Percentiles rank a stretch among this genome's conserved stretches.
phyloP scores from a whole-genome alignment of 2,113 vertebrate genomes.

The Phoenicopterus ruber region DNA sequence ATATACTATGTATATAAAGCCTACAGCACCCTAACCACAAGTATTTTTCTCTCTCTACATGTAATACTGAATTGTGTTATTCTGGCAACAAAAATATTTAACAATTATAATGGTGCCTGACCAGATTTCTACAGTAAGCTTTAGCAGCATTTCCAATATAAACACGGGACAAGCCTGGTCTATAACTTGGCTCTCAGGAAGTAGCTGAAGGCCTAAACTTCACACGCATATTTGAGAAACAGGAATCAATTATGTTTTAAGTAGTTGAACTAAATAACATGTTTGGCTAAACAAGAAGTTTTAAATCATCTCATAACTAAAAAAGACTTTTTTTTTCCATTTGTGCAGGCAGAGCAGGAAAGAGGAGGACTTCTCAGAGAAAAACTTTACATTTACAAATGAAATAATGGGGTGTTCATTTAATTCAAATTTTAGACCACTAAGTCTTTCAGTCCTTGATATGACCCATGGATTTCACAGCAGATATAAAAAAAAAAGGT shows the following conservation, averaged over 20 bases:
- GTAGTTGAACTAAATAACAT: neutral
- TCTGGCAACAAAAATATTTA: neutral
- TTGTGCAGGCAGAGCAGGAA: neutral
- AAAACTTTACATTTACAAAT: neutral
- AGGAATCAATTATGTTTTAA: neutral
- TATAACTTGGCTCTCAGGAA: neutral
- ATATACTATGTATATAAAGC: neutral
- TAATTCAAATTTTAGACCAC: neutral
- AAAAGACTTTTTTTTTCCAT: neutral
- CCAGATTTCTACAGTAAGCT: neutral
- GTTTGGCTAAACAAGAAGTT: neutral
- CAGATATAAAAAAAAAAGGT: neutral
- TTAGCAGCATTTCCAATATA: neutral
- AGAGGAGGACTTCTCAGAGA: neutral
- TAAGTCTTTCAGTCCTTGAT: neutral
- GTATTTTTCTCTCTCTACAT: neutral
- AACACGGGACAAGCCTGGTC: neutral
- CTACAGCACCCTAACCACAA: neutral
- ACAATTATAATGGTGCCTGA: neutral
- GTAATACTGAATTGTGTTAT: neutral
- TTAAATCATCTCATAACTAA: neutral
- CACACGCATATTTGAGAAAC: neutral
- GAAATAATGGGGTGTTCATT: neutral
- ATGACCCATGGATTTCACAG: neutral
- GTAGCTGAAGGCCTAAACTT: neutral